phyloP scores from a whole-genome alignment of 1,140 invertebrate genomes.

The Steinernema khuongi region DNA sequence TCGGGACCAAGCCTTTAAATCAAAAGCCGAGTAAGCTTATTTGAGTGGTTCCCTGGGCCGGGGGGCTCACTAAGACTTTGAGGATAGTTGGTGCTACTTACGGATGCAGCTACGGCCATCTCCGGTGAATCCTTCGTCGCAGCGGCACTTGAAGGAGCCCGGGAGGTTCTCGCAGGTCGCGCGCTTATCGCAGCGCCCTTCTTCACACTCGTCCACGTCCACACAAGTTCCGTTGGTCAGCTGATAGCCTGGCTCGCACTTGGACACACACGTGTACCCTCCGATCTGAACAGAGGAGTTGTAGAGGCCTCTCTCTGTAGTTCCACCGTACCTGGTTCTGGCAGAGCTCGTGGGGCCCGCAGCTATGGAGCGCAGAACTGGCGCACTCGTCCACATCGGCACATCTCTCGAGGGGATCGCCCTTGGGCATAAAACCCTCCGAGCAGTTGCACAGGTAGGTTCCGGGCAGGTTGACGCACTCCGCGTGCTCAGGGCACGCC shows the following conservation, averaged over 20 bases:
- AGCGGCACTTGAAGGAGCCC: conserved; percentile 49
- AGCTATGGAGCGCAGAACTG: conserved; percentile 69
- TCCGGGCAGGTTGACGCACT: conserved; percentile 82
- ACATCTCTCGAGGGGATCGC: conserved; percentile 66
- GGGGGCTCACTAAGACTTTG: no score
- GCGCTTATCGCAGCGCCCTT: conserved; percentile 35
- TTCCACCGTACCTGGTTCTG: conserved; percentile 49
- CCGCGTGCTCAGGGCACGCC: conserved; percentile 71
- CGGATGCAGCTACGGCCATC: conserved; percentile 45
- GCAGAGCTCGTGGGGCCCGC: conserved; percentile 68
- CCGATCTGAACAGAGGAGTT: conserved; percentile 24
- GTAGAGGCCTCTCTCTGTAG: neutral
- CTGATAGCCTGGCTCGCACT: conserved; percentile 31
- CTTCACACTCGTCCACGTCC: conserved; percentile 36
- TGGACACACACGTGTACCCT: conserved; percentile 30
- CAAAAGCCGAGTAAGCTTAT: no score
- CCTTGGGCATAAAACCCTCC: conserved; percentile 73
- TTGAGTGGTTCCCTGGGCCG: no score
- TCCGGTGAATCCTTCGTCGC: conserved; percentile 48
- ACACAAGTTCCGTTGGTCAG: conserved; percentile 30
- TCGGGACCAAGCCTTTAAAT: no score
- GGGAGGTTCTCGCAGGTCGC: conserved; percentile 47
- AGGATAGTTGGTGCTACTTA: neutral
- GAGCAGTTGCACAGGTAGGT: conserved; percentile 84
- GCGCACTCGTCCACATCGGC: conserved; percentile 78